Evolutionary conservation across 2,113 vertebrate genomes (phyloP).

Genomic region (Neolamprologus modestus): DNA sequence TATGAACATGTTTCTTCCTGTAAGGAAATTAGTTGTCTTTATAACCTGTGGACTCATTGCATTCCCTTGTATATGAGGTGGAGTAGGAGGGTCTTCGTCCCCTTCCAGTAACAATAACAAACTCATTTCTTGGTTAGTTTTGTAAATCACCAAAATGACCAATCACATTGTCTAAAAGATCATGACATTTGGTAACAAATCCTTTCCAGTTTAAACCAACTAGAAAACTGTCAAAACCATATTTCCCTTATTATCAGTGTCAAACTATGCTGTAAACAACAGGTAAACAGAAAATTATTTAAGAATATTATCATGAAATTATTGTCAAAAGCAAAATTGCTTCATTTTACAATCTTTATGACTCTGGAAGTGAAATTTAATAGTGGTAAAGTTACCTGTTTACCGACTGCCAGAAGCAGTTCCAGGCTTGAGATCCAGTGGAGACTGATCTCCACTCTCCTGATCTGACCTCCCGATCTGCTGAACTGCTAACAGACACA

Average conservation of each 20-base stretch:
- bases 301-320: background rate
- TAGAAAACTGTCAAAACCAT: rapidly evolving
- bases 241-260: background rate
- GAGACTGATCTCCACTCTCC: background rate
- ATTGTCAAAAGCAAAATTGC: background rate
- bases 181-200: background rate
- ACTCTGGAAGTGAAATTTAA: background rate
- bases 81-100: background rate
- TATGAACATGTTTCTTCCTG: background rate
- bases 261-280: background rate
- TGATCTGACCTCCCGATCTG: background rate
- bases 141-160: background rate
- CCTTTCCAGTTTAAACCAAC: background rate
- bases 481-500: background rate
- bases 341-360: background rate
- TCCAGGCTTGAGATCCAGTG: background rate
- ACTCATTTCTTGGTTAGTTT: background rate
- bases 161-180: background rate
- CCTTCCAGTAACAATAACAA: background rate
- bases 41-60: background rate
- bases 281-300: background rate
- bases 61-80: background rate
- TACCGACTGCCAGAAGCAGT: background rate
- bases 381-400: background rate
- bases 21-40: background rate